Percentiles rank a stretch among this genome's conserved stretches.
phyloP scores from a whole-genome alignment of 2,113 vertebrate genomes.

The Dromas ardeola region DNA sequence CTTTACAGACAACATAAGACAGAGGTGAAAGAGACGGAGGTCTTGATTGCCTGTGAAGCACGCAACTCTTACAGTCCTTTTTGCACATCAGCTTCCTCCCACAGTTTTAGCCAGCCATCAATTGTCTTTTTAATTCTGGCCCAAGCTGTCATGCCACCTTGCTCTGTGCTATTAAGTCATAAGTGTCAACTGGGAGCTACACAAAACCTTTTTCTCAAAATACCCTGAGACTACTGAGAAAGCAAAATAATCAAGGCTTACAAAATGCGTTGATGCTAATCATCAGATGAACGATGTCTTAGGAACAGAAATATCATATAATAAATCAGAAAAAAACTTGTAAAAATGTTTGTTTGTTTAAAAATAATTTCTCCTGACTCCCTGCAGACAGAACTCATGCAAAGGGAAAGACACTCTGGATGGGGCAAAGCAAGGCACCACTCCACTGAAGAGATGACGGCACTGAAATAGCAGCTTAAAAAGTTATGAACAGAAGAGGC shows the following conservation, averaged over 20 bases:
- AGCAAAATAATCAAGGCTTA: neutral
- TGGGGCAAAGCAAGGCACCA: neutral
- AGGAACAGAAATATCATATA: neutral
- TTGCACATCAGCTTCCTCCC: neutral
- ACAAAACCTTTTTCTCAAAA: neutral
- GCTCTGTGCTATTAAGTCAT: neutral
- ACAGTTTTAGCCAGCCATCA: neutral
- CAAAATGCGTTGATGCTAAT: neutral
- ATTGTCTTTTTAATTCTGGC: neutral
- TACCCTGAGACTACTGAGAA: neutral
- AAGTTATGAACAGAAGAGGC: neutral
- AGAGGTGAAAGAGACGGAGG: neutral
- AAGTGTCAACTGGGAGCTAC: neutral
- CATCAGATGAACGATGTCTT: neutral
- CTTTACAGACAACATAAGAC: neutral
- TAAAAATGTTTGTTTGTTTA: neutral
- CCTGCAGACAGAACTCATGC: neutral
- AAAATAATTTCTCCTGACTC: neutral
- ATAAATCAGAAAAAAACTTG: neutral
- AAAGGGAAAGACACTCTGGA: neutral
- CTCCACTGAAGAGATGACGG: fast-evolving
- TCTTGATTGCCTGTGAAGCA: neutral
- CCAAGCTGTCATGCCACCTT: neutral
- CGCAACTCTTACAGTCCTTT: neutral
- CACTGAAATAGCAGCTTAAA: neutral